phyloP scores from a whole-genome alignment of 2,113 vertebrate species.

The human region GRCh38 chr2:112095501-112096000 shows the following conservation, averaged over 20 bases:
- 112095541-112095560: not conserved
- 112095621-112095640: not conserved
- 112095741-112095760: not conserved
- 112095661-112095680: not conserved
- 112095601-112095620: not conserved
- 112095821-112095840: not conserved
- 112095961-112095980: not conserved
- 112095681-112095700: constrained; percentile 3
- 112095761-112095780: not conserved
- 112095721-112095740: not conserved
- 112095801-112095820: not conserved
- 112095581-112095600: not conserved
- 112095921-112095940: not conserved
- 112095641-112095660: not conserved
- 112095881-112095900: not conserved
- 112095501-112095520: not conserved
- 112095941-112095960: not conserved
- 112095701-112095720: not conserved
- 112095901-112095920: not conserved
- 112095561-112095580: not conserved
- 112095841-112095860: not conserved
- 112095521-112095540: not conserved
- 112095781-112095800: not conserved
- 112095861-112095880: no score
- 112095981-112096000: not conserved